Conservation (phyloP, 2,797 vertebrate species). For the Hydrocynus forskahlii region DNA sequence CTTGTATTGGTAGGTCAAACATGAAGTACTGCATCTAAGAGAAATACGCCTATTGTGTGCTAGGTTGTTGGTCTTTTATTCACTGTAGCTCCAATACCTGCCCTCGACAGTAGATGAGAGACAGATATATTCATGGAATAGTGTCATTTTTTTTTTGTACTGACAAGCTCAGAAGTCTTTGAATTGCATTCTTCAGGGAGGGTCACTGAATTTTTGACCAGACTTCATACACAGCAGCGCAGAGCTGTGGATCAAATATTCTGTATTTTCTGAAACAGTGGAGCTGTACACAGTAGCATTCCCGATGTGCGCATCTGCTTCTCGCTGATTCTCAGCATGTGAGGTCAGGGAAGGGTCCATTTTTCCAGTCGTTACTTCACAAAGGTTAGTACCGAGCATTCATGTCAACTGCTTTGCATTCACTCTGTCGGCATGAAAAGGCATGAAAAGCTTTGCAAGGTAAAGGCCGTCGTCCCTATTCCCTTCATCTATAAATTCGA, state of each 20-base stretch:
- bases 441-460: neutral
- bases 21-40: neutral
- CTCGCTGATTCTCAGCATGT: slow-evolving; percentile 10
- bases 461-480: neutral
- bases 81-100: neutral
- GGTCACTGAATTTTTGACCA: slow-evolving; percentile 43
- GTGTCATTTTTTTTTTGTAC: slow-evolving; percentile 12
- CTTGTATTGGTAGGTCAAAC: neutral
- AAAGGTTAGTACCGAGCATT: neutral
- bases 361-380: slow-evolving; percentile 5
- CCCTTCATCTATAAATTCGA: slow-evolving; percentile 3
- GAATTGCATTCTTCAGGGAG: slow-evolving; percentile 8
- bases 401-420: neutral
- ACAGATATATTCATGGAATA: slow-evolving; percentile 21
- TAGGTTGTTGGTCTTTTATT: slow-evolving; percentile 1
- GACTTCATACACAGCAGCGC: slow-evolving; percentile 30
- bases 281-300: slow-evolving; percentile 40
- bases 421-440: neutral
- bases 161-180: slow-evolving; percentile 24
- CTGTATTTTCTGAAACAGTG: slow-evolving; percentile 49
- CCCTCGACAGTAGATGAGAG: neutral
- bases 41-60: neutral
- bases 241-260: slow-evolving; percentile 41
- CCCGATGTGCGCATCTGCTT: slow-evolving; percentile 45
- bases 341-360: slow-evolving; percentile 1